Evolutionary conservation across 2,888 invertebrate species (phyloP), one percentile per base, ranked within the genome.

Genomic region (Eristalis arbustorum): DNA sequence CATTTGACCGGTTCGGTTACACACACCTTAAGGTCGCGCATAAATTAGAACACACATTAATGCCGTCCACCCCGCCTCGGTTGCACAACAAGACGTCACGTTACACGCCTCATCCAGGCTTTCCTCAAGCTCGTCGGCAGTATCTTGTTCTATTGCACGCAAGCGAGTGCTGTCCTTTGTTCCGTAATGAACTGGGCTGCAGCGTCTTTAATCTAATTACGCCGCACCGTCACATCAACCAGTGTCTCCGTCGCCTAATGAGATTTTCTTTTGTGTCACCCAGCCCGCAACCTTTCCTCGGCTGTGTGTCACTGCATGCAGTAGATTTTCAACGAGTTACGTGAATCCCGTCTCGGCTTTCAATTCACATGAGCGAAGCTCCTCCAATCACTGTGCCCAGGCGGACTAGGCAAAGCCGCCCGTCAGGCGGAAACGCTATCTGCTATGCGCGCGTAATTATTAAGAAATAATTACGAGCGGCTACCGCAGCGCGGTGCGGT

Each of bases 211-310:
- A 85, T 85, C 74, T 71, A 77, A 85, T 85, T 82, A 85, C 71
- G 64, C 42, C 69, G 82, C 71, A 61, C 42, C 69, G 82, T 62
- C 61, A 62, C 63, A 42, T 73, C 10, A 72, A 57, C 34, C 42
- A 76, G 72, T 69, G 68, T 10, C n/a, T n/a, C 10, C 40, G 18
- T 62, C 74, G 25, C 57, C 77, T 85, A 85, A 85, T 85, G 74
- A 49, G 82, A 85, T 85, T 82, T 85, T 78, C 76, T 82, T 84
- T 77, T 85, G 77, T 82, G 77, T 82, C 73, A 64, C 72, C 67
- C 49, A 40, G 23, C 25, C n/a, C 57, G 34, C 37, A 40, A 49
- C 18, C 59, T 84, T 79, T 71, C 68, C 23, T 57, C 56, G 2
- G 40, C 67, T 77, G 62, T 77, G 62, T 72, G 62, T 62, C 68